A percentile compares a stretch with the other conserved stretches of the same genome.
phyloP scores from a whole-genome alignment of 2,113 vertebrate species.

The Lonchura striata region DNA sequence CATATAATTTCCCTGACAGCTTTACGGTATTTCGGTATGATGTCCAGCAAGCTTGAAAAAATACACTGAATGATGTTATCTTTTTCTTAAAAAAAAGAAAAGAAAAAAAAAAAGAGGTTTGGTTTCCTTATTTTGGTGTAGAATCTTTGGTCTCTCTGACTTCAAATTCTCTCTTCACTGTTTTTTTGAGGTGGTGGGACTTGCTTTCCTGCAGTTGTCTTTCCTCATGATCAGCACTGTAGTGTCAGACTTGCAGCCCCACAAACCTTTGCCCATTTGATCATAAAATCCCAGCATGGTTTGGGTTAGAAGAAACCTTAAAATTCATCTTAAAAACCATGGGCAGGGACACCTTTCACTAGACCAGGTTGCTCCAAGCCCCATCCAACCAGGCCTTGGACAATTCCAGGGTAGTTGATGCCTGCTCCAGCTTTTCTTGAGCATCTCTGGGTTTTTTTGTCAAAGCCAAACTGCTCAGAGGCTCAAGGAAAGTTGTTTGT shows the following conservation, averaged over 20 bases:
- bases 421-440: not conserved
- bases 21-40: constrained; percentile 23
- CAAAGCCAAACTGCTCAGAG: not conserved
- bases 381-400: rapidly evolving
- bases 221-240: not conserved
- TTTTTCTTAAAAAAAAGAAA: not conserved
- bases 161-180: not conserved
- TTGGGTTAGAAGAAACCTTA: not conserved
- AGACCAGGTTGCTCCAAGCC: not conserved
- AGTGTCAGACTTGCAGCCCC: not conserved
- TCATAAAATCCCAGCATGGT: not conserved
- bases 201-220: not conserved
- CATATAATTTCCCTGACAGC: constrained; percentile 27
- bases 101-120: not conserved
- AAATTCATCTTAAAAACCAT: not conserved
- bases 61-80: not conserved
- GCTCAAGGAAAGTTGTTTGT: not conserved
- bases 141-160: not conserved
- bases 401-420: not conserved
- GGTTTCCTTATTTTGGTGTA: not conserved
- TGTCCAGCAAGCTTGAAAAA: constrained; percentile 40
- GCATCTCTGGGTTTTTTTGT: not conserved
- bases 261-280: rapidly evolving
- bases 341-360: not conserved
- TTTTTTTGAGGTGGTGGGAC: not conserved